Evolutionary conservation across 1,140 invertebrate species (phyloP), one percentile per base, ranked within the genome.

Genomic region (Araneus ventricosus): DNA sequence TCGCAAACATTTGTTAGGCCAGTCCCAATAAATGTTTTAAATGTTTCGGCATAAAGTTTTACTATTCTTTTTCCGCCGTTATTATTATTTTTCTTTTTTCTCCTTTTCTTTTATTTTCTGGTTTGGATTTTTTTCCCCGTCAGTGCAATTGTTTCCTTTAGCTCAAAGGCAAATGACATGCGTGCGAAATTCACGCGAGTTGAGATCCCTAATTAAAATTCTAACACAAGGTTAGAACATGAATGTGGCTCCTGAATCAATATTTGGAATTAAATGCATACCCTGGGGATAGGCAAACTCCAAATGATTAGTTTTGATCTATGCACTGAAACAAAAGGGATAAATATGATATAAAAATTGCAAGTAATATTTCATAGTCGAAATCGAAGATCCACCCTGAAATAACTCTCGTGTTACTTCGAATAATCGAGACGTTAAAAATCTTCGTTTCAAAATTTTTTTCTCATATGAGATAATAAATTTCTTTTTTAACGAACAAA

Each of bases 31-130:
- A 79, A 79, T 30, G 59, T 63, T 63, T 79, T 79, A 79, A 79
- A 37, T 34, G 37, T 37, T 79, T 20, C 75, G 59, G 59, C 59
- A 63, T 63, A 63, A 63, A 63, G 59, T 75, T 75, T 37, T 75
- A 75, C 67, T 30, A 75, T 75, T 75, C 67, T 67, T 67, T 24
- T 30, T 67, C 24, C 57, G n/a, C n/a, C 45, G 59, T 63, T 63
- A 63, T 63, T 63, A n/a, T 63, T 63, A 22, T 34, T 75, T 27
- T 30, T 6, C 30, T 30, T 34, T 70, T 70, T 34, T 70, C 27
- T 75, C 14, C 37, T 17, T 34, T 14, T 34, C 27, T 37, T 20
- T 75, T 34, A 20, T 63, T 63, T 63, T 63, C 20, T 2, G n/a
- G n/a, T 63, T 63, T 24, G 22, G 4, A 63, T 24, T 59, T 59